Base-by-base conservation (phyloP, 2,797 vertebrate species). In the Sebastiscus tertius region DNA sequence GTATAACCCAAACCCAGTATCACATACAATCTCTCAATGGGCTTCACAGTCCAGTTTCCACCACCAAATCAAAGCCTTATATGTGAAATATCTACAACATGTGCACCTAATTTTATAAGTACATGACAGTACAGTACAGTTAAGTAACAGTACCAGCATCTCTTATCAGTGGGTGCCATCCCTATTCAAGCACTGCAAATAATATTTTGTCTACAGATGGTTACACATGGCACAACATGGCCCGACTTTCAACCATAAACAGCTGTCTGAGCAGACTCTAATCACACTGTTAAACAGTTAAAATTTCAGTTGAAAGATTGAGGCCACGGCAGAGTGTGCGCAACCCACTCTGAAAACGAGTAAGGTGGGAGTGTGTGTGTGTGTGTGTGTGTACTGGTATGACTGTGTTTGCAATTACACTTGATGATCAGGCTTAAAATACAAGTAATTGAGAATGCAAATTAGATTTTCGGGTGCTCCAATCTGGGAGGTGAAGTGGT, bases 401-500 rank as follows among this genome's bases (percentile, higher is more conserved):
- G 71, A 82, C 71, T 74, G 65, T 65, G 82, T 86, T 87, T 87
- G 86, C 79, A 89, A 87, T 88, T 90, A 82, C 82, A 86, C 82
- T 90, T 91, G 88, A 93, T 91, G 87, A 91, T 91, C 79, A 46
- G 66, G 76, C 88, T 88, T 87, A 89, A 92, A 91, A 92, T 87
- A 85, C 85, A 86, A 89, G 85, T 82, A 92, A 94, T 84, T 89
- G 75, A 83, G 81, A 90, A 93, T 92, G 88, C 86, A 91, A 92
- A 93, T 93, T 75, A 91, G 87, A 92, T 91, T 94, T 88, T 88
- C 52, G 72, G 87, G 62, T 79, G 85, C 87, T 92, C 83, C 86
- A 78, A 82, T 91, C 83, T 91, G 77, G 72, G 83, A 93, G 91
- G 90, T 86, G 91, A 90, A 94, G 86, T 91, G 90, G 87, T 95